Conservation (phyloP, 2,797 vertebrate species). For the Alectoris magna region DNA sequence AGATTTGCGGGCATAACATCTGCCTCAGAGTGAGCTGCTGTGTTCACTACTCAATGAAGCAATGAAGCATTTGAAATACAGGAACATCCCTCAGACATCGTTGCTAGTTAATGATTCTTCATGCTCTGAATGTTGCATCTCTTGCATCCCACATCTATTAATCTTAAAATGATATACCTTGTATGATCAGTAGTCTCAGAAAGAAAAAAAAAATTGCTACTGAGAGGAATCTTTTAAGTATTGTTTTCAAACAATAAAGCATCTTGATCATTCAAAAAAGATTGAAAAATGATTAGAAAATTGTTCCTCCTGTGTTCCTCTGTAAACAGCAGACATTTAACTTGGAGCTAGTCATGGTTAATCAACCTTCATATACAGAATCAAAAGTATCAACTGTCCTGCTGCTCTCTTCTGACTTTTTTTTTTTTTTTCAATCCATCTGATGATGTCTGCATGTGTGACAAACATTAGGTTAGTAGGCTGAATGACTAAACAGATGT, state of each 20-base stretch:
- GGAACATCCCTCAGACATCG: slow-evolving; percentile 57
- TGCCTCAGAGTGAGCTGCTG: slow-evolving; percentile 64
- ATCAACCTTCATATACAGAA: not conserved
- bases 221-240: not conserved
- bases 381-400: slow-evolving; percentile 3
- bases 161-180: slow-evolving; percentile 70
- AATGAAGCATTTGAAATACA: slow-evolving; percentile 68
- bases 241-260: not conserved
- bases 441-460: not conserved
- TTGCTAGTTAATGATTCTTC: slow-evolving; percentile 75
- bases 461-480: slow-evolving; percentile 37
- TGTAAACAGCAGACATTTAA: slow-evolving; percentile 12
- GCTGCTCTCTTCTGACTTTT: not conserved
- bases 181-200: not conserved
- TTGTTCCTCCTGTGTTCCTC: not conserved
- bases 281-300: not conserved
- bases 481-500: slow-evolving; percentile 63
- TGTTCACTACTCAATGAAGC: slow-evolving; percentile 75
- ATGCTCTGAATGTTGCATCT: slow-evolving; percentile 70
- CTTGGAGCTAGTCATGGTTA: slow-evolving; percentile 30
- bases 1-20: slow-evolving; percentile 31
- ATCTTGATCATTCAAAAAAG: not conserved
- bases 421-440: not conserved
- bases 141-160: slow-evolving; percentile 62
- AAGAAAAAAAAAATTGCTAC: not conserved